Evolutionary conservation across 1,140 invertebrate species (phyloP).

Genomic region (Cydia pomonella): DNA sequence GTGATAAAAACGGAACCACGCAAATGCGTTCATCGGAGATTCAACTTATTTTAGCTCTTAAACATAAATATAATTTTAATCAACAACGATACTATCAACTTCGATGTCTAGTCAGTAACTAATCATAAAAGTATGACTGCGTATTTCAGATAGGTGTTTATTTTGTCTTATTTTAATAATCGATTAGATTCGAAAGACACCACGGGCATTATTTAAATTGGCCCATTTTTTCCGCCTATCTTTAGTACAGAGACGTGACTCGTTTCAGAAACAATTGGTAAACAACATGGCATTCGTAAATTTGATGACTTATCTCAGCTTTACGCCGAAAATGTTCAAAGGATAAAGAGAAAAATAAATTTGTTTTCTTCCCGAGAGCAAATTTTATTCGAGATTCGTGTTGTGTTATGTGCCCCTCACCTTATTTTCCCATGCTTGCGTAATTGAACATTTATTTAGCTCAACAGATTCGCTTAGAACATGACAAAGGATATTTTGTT

Average conservation of each 20-base stretch:
- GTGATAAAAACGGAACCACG: too few relatives aligned
- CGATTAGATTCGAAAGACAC: background rate
- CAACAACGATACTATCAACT: too few relatives aligned
- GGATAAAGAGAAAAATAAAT: constrained; percentile 48
- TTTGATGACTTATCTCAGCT: constrained; percentile 63
- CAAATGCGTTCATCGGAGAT: too few relatives aligned
- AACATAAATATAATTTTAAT: too few relatives aligned
- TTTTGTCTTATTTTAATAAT: background rate
- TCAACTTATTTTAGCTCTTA: too few relatives aligned
- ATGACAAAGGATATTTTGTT: constrained; percentile 10
- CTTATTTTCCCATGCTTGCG: constrained; percentile 16
- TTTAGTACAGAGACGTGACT: constrained; percentile 54
- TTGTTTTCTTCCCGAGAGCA: constrained; percentile 45
- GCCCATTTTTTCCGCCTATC: constrained; percentile 52
- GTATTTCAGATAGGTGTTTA: too few relatives aligned
- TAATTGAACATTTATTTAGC: constrained; percentile 29
- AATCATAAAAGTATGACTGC: too few relatives aligned
- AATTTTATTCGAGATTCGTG: constrained; percentile 41
- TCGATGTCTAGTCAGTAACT: too few relatives aligned
- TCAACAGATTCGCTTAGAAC: background rate
- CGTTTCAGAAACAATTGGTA: constrained; percentile 63
- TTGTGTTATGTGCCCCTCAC: constrained; percentile 25
- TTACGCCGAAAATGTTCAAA: constrained; percentile 51
- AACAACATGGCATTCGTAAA: constrained; percentile 59
- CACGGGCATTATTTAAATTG: constrained; percentile 55